Percentiles rank a stretch among this genome's conserved stretches.
Evolutionary conservation across 2,797 vertebrate species (phyloP).

Genomic region (Pipistrellus nathusii): DNA sequence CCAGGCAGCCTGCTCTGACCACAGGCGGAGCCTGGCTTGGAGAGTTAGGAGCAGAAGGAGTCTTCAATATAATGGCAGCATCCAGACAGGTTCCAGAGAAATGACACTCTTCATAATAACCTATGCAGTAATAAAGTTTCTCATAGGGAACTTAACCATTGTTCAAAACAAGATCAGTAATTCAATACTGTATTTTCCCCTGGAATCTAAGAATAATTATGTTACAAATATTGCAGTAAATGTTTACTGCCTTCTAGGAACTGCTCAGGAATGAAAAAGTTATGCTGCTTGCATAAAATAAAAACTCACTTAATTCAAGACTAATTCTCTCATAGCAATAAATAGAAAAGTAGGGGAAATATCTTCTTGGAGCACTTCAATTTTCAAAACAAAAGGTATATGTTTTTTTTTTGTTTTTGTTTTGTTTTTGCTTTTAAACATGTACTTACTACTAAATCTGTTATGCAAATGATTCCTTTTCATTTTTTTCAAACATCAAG

Average conservation of each 20-base stretch:
- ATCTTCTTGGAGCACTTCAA: conserved; percentile 9
- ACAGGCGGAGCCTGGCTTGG: not conserved
- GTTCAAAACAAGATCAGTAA: conserved; percentile 23
- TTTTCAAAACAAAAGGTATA: conserved; percentile 8
- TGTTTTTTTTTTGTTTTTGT: too few relatives aligned
- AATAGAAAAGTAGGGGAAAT: conserved; percentile 1
- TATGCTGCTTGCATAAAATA: conserved; percentile 35
- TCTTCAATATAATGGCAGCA: not conserved
- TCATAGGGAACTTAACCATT: not conserved
- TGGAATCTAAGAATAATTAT: conserved; percentile 35
- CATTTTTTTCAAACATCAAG: not conserved
- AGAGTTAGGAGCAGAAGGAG: not conserved
- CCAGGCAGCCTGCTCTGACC: not conserved
- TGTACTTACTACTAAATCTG: conserved; percentile 23
- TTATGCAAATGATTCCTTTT: not conserved
- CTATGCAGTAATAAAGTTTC: not conserved
- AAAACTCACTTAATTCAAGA: conserved; percentile 39
- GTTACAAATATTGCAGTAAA: not conserved
- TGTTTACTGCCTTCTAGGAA: not conserved
- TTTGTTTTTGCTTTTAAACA: conserved; percentile 1
- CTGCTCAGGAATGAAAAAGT: not conserved
- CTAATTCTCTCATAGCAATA: conserved; percentile 11
- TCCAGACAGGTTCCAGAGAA: not conserved
- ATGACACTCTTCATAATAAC: not conserved
- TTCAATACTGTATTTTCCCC: not conserved